phyloP scores from a whole-genome alignment of 2,113 vertebrate species.

The Condylura cristata region DNA sequence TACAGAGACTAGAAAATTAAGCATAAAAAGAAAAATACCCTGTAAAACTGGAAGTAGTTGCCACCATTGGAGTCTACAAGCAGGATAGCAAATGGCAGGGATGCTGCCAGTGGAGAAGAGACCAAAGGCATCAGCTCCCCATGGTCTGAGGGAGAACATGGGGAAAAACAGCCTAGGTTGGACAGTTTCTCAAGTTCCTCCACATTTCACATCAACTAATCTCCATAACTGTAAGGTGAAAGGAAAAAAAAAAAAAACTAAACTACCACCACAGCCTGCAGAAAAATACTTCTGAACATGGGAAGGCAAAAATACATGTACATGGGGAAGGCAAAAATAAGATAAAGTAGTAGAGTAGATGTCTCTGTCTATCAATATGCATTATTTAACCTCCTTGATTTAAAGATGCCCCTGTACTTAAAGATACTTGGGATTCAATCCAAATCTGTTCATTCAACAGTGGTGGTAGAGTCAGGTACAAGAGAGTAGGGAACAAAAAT shows the following conservation, averaged over 20 bases:
- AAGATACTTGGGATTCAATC: neutral
- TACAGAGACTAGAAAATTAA: slow-evolving; percentile 4
- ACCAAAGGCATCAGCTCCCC: neutral
- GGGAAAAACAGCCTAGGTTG: neutral
- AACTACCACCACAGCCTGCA: too few relatives aligned
- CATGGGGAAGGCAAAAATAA: neutral
- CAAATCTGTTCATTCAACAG: neutral
- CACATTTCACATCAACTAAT: neutral
- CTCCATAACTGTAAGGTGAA: neutral
- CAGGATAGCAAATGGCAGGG: neutral
- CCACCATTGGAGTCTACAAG: neutral
- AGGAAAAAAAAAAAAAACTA: neutral
- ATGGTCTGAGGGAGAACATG: neutral
- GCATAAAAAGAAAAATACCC: neutral
- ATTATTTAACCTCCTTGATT: neutral
- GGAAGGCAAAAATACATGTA: too few relatives aligned
- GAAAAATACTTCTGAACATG: too few relatives aligned
- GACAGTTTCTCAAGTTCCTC: neutral
- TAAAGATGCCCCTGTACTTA: neutral
- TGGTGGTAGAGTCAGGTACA: neutral
- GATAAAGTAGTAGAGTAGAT: neutral
- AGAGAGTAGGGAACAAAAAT: neutral
- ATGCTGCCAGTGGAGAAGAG: neutral
- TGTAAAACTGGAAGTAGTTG: neutral
- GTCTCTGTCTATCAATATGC: neutral